These are phyloP conservation scores for Callospermophilus lateralis DNA, from an alignment of 2,113 vertebrate species.

Conservation along the genomic window DNA sequence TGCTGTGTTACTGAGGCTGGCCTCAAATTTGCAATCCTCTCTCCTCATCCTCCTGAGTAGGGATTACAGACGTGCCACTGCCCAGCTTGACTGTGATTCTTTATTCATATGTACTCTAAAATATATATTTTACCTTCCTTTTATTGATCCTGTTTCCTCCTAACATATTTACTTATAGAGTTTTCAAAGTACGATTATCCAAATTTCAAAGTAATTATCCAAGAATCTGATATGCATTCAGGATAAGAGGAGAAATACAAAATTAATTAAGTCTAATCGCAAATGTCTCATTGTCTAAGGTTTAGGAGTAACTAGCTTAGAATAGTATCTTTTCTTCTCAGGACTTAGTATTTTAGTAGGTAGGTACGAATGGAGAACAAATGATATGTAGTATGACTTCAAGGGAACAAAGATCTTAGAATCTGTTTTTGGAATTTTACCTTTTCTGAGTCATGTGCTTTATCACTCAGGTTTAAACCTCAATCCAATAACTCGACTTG, in stretches of 20 bases:
- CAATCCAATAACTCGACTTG: neutral
- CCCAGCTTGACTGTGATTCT: neutral
- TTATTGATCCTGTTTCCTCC: neutral
- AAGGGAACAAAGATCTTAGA: constrained; percentile 6
- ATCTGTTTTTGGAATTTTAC: constrained; percentile 9
- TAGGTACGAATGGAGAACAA: neutral
- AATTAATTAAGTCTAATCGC: constrained; percentile 17
- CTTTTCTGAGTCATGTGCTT: constrained; percentile 28
- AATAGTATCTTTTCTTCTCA: constrained; percentile 42
- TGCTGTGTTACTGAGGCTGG: neutral
- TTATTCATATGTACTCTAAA: neutral
- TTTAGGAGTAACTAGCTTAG: constrained; percentile 26
- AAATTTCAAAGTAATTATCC: constrained; percentile 26
- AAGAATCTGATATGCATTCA: neutral
- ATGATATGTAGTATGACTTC: neutral
- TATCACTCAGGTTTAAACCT: neutral
- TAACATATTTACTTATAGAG: neutral
- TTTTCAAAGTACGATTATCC: constrained; percentile 39
- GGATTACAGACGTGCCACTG: neutral
- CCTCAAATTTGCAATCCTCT: neutral
- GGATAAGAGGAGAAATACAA: neutral
- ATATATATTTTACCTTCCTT: constrained; percentile 20
- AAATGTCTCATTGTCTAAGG: constrained; percentile 1
- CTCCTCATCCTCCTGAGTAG: neutral
- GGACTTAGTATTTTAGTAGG: constrained; percentile 6